Conservation (phyloP, 2,888 invertebrate species). For the Argyresthia albistria region DNA sequence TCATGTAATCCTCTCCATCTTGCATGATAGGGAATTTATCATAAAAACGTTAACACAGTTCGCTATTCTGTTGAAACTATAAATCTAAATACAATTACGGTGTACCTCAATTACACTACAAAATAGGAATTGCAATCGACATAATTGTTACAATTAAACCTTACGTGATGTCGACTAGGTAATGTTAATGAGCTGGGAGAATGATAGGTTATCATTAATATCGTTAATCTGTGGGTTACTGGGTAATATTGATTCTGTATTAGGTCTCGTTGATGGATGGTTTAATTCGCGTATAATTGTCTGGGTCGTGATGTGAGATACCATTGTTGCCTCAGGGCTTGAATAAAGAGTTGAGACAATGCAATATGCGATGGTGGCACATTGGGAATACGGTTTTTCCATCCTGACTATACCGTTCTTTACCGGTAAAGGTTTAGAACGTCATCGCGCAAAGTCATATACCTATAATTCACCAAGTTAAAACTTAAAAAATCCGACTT, state of each 20-base stretch:
- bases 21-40: not conserved
- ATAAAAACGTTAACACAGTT: not conserved
- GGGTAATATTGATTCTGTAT: slow-evolving; percentile 35
- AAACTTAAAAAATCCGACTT: too few relatives aligned
- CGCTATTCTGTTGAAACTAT: not conserved
- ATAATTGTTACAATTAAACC: not conserved
- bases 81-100: too few relatives aligned
- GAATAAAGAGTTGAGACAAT: not conserved
- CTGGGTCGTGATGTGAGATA: slow-evolving; percentile 46
- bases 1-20: too few relatives aligned
- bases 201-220: slow-evolving; percentile 36
- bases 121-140: too few relatives aligned
- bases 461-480: too few relatives aligned
- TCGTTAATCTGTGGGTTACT: slow-evolving; percentile 37
- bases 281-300: slow-evolving; percentile 55
- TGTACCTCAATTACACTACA: too few relatives aligned
- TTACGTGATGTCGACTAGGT: not conserved
- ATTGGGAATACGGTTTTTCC: too few relatives aligned
- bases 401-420: too few relatives aligned
- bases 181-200: slow-evolving; percentile 3
- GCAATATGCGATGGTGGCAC: not conserved
- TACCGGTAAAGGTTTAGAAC: too few relatives aligned
- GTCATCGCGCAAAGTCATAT: too few relatives aligned
- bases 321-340: slow-evolving; percentile 3
- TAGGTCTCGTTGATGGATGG: slow-evolving; percentile 49